These are phyloP conservation scores for Sminthurinus aureus DNA, from an alignment of 2,888 invertebrate species.

Conservation along the genomic window DNA sequence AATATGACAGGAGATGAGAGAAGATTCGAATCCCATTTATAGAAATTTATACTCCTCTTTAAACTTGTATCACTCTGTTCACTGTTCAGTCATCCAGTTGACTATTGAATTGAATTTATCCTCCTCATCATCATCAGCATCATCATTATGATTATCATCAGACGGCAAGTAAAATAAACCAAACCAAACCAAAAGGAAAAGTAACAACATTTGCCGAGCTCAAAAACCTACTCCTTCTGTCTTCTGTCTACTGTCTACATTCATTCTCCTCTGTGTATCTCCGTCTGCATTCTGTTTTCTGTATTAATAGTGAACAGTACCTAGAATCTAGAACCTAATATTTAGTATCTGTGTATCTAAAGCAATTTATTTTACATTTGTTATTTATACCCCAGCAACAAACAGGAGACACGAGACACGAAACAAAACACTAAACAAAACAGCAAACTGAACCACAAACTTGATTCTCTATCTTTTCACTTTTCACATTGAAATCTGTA, in stretches of 20 bases:
- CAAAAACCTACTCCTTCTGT: neutral
- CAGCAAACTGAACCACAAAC: neutral
- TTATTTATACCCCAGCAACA: conserved; percentile 18
- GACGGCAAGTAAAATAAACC: neutral
- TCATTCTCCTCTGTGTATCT: neutral
- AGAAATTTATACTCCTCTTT: conserved; percentile 25
- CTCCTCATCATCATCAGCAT: conserved; percentile 10
- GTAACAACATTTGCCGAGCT: neutral
- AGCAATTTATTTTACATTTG: conserved; percentile 33
- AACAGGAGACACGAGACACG: neutral
- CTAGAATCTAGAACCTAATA: too few relatives aligned
- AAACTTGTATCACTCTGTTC: conserved; percentile 37
- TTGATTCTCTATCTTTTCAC: too few relatives aligned
- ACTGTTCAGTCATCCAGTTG: conserved; percentile 35
- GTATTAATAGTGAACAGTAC: neutral
- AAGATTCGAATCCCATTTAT: conserved; percentile 42
- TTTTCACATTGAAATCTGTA: neutral
- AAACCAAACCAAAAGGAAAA: too few relatives aligned
- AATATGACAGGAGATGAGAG: conserved; percentile 49
- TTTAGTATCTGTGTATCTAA: too few relatives aligned
- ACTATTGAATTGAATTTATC: conserved; percentile 15
- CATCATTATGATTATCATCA: neutral
- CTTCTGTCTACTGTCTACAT: neutral
- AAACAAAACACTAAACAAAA: neutral
- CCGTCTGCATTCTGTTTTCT: neutral